Percentiles rank a stretch among this genome's conserved stretches.
Evolutionary conservation across 2,888 invertebrate genomes (phyloP).

Genomic region (Hypolimnas misippus): DNA sequence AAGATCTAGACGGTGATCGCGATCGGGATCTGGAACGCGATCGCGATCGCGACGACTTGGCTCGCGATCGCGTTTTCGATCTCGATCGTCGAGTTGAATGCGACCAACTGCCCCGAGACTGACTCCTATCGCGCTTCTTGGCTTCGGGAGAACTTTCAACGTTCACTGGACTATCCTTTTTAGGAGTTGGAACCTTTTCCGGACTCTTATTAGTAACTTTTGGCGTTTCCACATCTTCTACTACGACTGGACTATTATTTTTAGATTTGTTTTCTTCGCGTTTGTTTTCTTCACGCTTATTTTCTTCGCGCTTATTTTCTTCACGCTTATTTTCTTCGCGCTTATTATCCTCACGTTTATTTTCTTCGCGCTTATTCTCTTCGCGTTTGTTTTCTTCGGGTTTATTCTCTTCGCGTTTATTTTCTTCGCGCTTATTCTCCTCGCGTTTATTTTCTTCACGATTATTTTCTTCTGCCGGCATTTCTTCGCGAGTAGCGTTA

Average conservation of each 20-base stretch:
- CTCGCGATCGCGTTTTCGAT: slow-evolving; percentile 60
- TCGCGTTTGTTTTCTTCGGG: too few relatives aligned
- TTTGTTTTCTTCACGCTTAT: too few relatives aligned
- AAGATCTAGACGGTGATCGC: slow-evolving; percentile 74
- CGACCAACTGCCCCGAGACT: slow-evolving; percentile 55
- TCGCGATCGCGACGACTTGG: slow-evolving; percentile 45
- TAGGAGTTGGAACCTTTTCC: slow-evolving; percentile 42
- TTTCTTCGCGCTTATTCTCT: too few relatives aligned
- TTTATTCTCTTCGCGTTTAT: too few relatives aligned
- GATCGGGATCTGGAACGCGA: slow-evolving; percentile 51
- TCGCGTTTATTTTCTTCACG: too few relatives aligned
- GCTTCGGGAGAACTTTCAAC: slow-evolving; percentile 56
- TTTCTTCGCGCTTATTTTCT: too few relatives aligned
- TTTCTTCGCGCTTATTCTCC: too few relatives aligned
- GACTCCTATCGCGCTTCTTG: slow-evolving; percentile 54
- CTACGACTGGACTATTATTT: slow-evolving; percentile 41
- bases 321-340: too few relatives aligned
- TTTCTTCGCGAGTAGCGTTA: slow-evolving; percentile 42
- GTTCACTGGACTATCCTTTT: slow-evolving; percentile 53
- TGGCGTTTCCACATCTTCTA: slow-evolving; percentile 32
- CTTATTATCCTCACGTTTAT: too few relatives aligned
- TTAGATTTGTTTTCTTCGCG: slow-evolving; percentile 36
- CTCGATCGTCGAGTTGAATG: slow-evolving; percentile 54
- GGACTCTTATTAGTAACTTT: slow-evolving; percentile 38
- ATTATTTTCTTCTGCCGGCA: too few relatives aligned